Percentiles rank a stretch among this genome's conserved stretches.
These are phyloP conservation scores for Entomyzon cyanotis DNA, from an alignment of 2,113 vertebrate genomes.

Conservation along the genomic window DNA sequence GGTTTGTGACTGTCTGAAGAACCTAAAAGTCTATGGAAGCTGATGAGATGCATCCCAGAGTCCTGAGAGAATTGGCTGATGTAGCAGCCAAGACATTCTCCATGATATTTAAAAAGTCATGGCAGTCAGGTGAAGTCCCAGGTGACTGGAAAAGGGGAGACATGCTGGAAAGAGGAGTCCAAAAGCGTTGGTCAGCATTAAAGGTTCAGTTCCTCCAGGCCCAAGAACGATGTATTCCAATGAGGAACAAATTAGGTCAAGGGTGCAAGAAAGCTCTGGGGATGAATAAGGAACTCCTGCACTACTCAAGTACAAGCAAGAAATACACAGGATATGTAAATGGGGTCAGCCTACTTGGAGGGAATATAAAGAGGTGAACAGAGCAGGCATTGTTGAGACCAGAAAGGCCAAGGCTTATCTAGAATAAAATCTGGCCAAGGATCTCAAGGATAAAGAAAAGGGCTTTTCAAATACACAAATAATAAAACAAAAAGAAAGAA, in stretches of 20 bases:
- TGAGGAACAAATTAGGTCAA: neutral
- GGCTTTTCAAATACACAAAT: neutral
- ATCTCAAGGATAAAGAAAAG: neutral
- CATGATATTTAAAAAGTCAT: neutral
- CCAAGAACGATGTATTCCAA: too few species aligned
- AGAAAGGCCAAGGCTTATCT: neutral
- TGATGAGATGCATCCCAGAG: rapidly evolving
- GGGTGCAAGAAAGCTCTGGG: neutral
- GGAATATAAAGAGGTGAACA: neutral
- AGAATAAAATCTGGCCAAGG: neutral
- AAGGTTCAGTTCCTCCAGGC: neutral
- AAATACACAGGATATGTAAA: neutral
- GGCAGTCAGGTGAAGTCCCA: neutral
- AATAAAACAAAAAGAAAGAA: neutral
- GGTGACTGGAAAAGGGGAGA: neutral
- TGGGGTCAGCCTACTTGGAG: neutral
- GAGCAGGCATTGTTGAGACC: neutral
- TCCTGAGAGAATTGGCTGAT: neutral
- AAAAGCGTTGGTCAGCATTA: neutral
- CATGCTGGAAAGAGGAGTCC: neutral
- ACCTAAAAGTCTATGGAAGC: too few species aligned
- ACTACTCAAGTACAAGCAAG: neutral
- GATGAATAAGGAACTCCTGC: neutral
- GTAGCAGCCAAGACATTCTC: neutral
- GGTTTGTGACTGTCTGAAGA: neutral